phyloP scores from a whole-genome alignment of 2,888 invertebrate genomes.

The Lathronympha strigana region DNA sequence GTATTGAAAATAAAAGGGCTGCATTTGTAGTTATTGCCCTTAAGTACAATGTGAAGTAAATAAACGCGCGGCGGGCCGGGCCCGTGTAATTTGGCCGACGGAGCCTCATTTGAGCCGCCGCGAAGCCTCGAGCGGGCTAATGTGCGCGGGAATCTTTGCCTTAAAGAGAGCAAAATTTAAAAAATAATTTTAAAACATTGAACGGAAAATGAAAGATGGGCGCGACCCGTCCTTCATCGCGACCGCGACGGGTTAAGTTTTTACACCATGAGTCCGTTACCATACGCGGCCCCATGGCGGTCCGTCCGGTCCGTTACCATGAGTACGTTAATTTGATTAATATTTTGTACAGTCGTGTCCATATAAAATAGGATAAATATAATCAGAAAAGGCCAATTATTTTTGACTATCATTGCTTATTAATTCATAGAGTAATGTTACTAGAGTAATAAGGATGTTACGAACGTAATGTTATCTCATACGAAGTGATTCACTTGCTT shows the following conservation, averaged over 20 bases:
- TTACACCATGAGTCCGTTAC: background rate
- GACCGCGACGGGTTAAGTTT: conserved; percentile 47
- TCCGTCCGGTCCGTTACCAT: no score
- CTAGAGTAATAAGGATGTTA: background rate
- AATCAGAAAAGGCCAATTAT: no score
- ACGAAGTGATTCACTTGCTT: conserved; percentile 33
- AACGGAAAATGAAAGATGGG: conserved; percentile 75
- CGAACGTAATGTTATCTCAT: background rate
- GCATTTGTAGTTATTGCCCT: conserved; percentile 77
- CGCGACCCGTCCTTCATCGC: conserved; percentile 71
- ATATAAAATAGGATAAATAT: no score
- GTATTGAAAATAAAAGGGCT: conserved; percentile 73
- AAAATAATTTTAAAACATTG: conserved; percentile 78
- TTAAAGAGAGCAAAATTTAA: conserved; percentile 77
- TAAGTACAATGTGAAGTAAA: conserved; percentile 83
- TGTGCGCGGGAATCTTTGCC: conserved; percentile 70
- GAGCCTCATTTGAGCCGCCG: conserved; percentile 77
- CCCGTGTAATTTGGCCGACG: conserved; percentile 79
- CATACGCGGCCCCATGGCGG: no score
- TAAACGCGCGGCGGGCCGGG: conserved; percentile 73
- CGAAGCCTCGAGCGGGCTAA: conserved; percentile 71
- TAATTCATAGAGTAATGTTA: background rate
- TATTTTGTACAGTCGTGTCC: no score
- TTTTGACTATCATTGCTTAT: no score
- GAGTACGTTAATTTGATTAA: no score